A percentile compares a stretch with the other conserved stretches of the same genome.
Evolutionary conservation across 2,888 invertebrate genomes (phyloP).

Genomic region (Cataglyphis livida): DNA sequence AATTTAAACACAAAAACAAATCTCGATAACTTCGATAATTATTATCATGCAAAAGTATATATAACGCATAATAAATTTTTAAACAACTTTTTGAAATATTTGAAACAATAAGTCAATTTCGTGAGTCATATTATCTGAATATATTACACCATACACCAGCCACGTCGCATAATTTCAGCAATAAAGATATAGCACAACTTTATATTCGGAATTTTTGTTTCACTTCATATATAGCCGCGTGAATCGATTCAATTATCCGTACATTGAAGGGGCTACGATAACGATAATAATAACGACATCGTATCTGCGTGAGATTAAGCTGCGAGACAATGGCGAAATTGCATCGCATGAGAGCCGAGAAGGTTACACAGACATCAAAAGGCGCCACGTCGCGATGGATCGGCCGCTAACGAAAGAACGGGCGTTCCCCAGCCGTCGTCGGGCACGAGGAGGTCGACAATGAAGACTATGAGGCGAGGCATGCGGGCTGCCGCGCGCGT

Average conservation of each 20-base stretch:
- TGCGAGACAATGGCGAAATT: constrained; percentile 15
- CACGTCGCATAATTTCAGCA: background rate
- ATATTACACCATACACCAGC: background rate
- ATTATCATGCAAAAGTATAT: background rate
- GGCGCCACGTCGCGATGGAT: background rate
- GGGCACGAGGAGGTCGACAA: constrained; percentile 24
- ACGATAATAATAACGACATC: background rate
- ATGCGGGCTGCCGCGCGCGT: constrained; percentile 47
- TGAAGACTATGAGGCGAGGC: constrained; percentile 38
- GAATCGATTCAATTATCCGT: background rate
- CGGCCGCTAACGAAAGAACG: constrained; percentile 14
- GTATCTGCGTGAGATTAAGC: background rate
- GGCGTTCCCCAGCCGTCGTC: constrained; percentile 30
- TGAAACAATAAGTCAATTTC: background rate
- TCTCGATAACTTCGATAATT: background rate
- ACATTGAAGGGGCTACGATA: background rate
- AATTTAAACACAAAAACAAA: background rate
- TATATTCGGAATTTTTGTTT: background rate
- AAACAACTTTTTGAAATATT: background rate
- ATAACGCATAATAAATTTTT: background rate
- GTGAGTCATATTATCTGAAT: background rate
- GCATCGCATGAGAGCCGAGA: background rate
- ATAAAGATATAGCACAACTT: background rate
- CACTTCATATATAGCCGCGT: background rate
- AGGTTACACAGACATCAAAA: background rate